Conservation (phyloP, 2,797 vertebrate species). For the Danionella dracula region DNA sequence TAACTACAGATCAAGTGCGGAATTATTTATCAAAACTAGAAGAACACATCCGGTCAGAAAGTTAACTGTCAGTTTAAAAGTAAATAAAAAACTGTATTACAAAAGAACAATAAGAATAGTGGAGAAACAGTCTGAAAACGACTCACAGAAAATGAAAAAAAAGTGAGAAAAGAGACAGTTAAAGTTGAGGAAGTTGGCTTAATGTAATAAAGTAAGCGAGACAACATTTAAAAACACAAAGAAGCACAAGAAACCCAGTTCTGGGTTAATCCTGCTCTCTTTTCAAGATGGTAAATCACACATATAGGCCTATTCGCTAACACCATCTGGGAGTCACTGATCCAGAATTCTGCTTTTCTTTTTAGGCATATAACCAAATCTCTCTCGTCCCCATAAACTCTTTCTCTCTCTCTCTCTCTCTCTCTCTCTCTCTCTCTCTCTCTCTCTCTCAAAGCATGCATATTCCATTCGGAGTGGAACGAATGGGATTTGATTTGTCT, state of each 20-base stretch:
- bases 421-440: constrained; percentile 44
- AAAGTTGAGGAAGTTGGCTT: not conserved
- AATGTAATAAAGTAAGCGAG: not conserved
- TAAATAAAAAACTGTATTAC: too few relatives aligned
- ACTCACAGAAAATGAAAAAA: not conserved
- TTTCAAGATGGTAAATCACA: constrained; percentile 45
- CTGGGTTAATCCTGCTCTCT: constrained; percentile 41
- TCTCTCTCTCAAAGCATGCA: constrained; percentile 54
- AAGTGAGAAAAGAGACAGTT: not conserved
- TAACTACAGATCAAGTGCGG: not conserved
- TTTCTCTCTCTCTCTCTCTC: too few relatives aligned
- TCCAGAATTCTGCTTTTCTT: constrained; percentile 55
- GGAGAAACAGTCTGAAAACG: not conserved
- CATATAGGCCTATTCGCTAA: constrained; percentile 47
- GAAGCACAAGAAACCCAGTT: not conserved
- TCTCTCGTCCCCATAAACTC: constrained; percentile 12
- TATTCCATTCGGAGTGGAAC: constrained; percentile 61
- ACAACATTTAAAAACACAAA: not conserved
- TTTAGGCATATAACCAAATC: constrained; percentile 35
- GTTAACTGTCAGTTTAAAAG: too few relatives aligned
- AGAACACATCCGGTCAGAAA: not conserved
- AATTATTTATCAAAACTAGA: not conserved
- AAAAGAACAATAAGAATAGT: not conserved
- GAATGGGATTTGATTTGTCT: constrained; percentile 69
- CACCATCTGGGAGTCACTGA: constrained; percentile 62